phyloP scores from a whole-genome alignment of 2,888 invertebrate species.

The Agelastica alni region DNA sequence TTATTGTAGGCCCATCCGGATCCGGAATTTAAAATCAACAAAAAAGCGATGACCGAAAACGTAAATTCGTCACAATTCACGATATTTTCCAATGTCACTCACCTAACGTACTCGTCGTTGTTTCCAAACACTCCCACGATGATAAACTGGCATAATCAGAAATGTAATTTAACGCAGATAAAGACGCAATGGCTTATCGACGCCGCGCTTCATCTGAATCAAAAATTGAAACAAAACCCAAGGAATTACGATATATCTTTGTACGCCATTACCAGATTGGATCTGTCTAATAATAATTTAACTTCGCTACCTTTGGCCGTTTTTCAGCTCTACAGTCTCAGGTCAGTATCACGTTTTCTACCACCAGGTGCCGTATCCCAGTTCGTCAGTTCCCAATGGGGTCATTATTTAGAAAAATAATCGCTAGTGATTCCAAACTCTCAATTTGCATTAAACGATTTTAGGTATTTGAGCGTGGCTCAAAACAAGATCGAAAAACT shows the following conservation, averaged over 20 bases:
- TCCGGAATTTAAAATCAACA: slow-evolving; percentile 91
- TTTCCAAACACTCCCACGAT: slow-evolving; percentile 84
- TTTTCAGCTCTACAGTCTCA: slow-evolving; percentile 76
- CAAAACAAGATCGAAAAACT: slow-evolving; percentile 86
- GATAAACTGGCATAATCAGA: slow-evolving; percentile 91
- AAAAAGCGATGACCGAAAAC: slow-evolving; percentile 75
- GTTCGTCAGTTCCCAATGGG: too few species aligned
- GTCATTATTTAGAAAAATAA: too few species aligned
- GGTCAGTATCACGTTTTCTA: slow-evolving; percentile 9
- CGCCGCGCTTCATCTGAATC: slow-evolving; percentile 84
- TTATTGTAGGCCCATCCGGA: slow-evolving; percentile 78
- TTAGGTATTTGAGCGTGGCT: slow-evolving; percentile 80
- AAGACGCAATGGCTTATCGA: slow-evolving; percentile 81
- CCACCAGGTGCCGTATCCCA: too few species aligned
- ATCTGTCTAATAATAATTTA: slow-evolving; percentile 89
- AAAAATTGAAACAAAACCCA: slow-evolving; percentile 73
- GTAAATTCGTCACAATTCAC: slow-evolving; percentile 62
- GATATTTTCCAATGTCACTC: slow-evolving; percentile 60
- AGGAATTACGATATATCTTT: slow-evolving; percentile 70
- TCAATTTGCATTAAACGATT: too few species aligned
- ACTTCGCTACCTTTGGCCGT: slow-evolving; percentile 78
- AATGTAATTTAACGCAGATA: slow-evolving; percentile 71
- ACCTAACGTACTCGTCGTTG: slow-evolving; percentile 75
- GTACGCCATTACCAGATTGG: slow-evolving; percentile 91
- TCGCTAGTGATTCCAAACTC: too few species aligned